Evolutionary conservation across 2,797 vertebrate species (phyloP), one percentile per base, ranked within the genome.

Genomic region (Adrianichthys oophorus): DNA sequence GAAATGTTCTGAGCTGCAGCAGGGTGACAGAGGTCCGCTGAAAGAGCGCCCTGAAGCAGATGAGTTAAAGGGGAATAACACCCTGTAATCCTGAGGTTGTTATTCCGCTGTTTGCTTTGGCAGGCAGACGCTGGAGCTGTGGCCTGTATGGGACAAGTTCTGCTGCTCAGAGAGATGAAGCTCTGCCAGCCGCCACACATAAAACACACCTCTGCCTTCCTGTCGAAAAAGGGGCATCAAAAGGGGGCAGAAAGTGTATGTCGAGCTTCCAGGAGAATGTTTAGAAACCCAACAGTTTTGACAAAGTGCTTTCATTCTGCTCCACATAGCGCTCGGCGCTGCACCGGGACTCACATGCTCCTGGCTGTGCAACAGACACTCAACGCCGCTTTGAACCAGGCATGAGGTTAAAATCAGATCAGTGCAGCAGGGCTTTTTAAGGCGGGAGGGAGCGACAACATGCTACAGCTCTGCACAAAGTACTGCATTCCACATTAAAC

Each of bases 291-390:
- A 84, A 86, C 74, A 82, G 75, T 45, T 61, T 56, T 13, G 47
- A 76, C 76, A 86, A 73, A 85, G 82, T 80, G 78, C 79, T 79
- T 74, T 83, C 74, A 79, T 84, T 82, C 70, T 83, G 56, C 75
- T 71, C 68, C 70, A 80, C 79, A 64, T 51, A 45, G 40, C 50
- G 18, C 55, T 55, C 53, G 58, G 56, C 60, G 41, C 64, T 64
- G 56, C 65, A 56, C 62, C 62, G 32, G 56, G 60, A 72, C 71
- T 71, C 72, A 76, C 47, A 66, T 68, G 59, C 64, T 72, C 68
- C 70, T 69, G 74, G 79, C 70, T 40, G 62, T 43, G 54, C 55
- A 70, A 29, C 58, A 24, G 45, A 50, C 59, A 61, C 59, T 63
- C 50, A 52, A 45, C 14, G 43, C 19, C 47, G 52, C 52, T 8